Base-by-base conservation (phyloP, 2,113 vertebrate genomes). In the Cyanistes caeruleus region DNA sequence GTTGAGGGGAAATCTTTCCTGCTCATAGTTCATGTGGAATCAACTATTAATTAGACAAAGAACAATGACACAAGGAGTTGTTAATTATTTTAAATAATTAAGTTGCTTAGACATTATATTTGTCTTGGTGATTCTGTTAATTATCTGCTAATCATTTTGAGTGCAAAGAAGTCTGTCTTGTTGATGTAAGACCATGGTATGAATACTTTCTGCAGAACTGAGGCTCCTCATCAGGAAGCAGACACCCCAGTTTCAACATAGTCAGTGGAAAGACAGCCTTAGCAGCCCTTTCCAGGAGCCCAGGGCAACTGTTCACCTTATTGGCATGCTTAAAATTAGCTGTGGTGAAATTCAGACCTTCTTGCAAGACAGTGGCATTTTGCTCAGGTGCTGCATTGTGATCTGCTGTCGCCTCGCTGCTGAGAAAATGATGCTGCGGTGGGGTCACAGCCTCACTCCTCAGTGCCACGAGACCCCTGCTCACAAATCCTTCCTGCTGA, bases 331-430 rank as follows among this genome's bases (percentile, higher is more conserved):
- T 72, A 31, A 83, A 88, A 67, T 68, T 4, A 55, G 43, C 30
- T 55, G 39, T 41, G 48, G 52, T 72, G 46, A 78, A 87, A 74
- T 31, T 58, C 55, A 78, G 65, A 48, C 51, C 60, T 90, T 44
- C 64, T 31, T 62, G 43, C 8, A 75, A 72, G 56, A 33, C 35
- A n/a, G 41, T 13, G 55, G 43, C 25, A 15, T 13, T 78, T 62
- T 65, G 41, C 21, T 78, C 30, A 65, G 41, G 52, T 59, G 43
- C 46, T 84, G 49, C 4, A 4, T 39, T 30, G 37, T n/a, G 46
- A 48, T 19, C 39, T 84, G 72, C 30, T 58, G 49, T 31, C 0
- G 0, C 48, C 23, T 28, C 1, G 1, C 21, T 48, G 56, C 8
- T 70, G 39, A 77, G 60, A 44, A 73, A 62, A 35, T 19, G 56